Evolutionary conservation across 2,888 invertebrate genomes (phyloP), one percentile per base, ranked within the genome.

Genomic region (Pegoplata infirma): DNA sequence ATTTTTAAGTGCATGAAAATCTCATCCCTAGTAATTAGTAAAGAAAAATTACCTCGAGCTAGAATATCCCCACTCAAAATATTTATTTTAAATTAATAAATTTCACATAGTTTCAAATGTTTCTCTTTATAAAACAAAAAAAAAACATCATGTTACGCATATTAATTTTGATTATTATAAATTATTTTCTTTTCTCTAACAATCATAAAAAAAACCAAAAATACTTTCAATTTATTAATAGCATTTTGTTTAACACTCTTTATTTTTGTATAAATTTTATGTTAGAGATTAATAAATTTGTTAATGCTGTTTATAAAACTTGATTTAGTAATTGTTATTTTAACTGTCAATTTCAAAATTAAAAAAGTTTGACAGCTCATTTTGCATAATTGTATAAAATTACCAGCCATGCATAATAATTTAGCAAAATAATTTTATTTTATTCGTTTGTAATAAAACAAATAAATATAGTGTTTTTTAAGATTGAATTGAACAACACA

Each of bases 311-410:
- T 40, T 36, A 49, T 75, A 74, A n/a, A n/a, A 69, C 69, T 74
- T 79, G 79, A 79, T 79, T 79, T 75, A 79, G 79, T 79, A 79
- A 79, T 79, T 79, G 79, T 72, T 79, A 63, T 71, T 72, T 79
- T 68, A 79, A 72, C 79, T 79, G 79, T 79, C 79, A 79, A 79
- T 75, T 79, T 67, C 66, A 63, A 53, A 63, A 51, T 67, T 40
- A 51, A 49, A 66, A 68, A 79, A 79, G 76, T 80, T 79, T 81
- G 81, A 81, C 81, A 80, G 76, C 76, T 69, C 75, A 80, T 81
- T 81, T 81, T 81, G 81, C 80, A 81, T 81, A 80, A 80, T 81
- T 73, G 79, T 79, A 55, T 47, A 17, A 46, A 63, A 58, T 63
- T 56, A 72, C 75, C 69, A 53, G 61, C 55, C 71, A 40, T 58